Percentiles rank a stretch among this genome's conserved stretches.
Conservation (phyloP, 2,797 vertebrate genomes). For the Numenius phaeopus region DNA sequence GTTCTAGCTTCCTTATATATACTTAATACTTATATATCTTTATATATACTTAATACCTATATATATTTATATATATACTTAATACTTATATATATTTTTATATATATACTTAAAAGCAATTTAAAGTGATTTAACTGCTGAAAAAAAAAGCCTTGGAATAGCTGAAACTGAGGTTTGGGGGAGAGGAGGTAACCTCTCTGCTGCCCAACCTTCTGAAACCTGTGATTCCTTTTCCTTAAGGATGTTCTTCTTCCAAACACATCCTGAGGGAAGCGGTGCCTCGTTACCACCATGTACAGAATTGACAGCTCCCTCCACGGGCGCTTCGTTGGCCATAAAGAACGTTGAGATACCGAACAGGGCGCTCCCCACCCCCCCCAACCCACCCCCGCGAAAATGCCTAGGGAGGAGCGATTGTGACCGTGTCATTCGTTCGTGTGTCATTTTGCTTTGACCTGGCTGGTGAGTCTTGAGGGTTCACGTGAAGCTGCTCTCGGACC, state of each 20-base stretch:
- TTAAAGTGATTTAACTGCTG: neutral
- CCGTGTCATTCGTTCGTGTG: accelerated
- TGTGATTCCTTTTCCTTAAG: neutral
- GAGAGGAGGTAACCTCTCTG: neutral
- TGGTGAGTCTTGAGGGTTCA: neutral
- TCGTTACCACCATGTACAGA: accelerated
- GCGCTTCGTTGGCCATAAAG: accelerated
- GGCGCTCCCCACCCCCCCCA: neutral
- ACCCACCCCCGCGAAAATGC: accelerated
- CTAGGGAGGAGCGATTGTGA: neutral
- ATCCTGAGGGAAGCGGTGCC: neutral
- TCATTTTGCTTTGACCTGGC: neutral
- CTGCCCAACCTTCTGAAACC: neutral
- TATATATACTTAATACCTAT: neutral
- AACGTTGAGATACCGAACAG: neutral
- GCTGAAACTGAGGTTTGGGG: neutral
- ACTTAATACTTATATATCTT: too few species aligned
- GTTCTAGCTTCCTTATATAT: neutral
- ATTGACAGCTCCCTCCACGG: neutral
- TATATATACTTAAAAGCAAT: neutral
- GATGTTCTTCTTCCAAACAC: neutral
- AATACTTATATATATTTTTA: neutral
- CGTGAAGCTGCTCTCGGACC: neutral
- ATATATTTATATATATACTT: neutral
- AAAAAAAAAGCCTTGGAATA: neutral